Evolutionary conservation across 2,888 invertebrate genomes (phyloP).

Genomic region (Hypena proboscidalis): DNA sequence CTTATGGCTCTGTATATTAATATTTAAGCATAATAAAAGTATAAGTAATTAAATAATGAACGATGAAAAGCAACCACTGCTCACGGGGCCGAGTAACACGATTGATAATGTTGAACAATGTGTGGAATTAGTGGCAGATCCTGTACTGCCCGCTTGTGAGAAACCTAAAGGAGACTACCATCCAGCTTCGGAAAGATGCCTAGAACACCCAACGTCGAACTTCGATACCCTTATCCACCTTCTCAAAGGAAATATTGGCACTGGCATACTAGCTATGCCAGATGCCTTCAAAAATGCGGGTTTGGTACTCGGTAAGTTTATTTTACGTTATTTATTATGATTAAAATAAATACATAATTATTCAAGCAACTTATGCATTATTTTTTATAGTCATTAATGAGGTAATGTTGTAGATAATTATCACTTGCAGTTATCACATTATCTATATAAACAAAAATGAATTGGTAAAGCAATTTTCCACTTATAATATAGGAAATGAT

Average conservation of each 20-base stretch:
- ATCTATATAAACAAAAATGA: no score
- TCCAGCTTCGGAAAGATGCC: conserved; percentile 88
- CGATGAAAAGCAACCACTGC: conserved; percentile 89
- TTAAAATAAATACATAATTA: not conserved
- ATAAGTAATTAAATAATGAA: conserved; percentile 72
- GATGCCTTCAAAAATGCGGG: conserved; percentile 97
- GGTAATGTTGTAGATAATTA: no score
- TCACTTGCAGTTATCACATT: no score
- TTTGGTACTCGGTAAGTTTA: conserved; percentile 88
- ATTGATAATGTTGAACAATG: conserved; percentile 66
- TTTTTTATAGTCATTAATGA: no score
- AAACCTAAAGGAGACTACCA: conserved; percentile 71
- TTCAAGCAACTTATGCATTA: no score
- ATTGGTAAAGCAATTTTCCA: no score
- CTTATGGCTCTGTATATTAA: conserved; percentile 38
- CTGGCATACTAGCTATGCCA: conserved; percentile 98
- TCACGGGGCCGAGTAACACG: conserved; percentile 74
- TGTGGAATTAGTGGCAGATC: conserved; percentile 64
- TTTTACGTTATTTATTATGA: not conserved
- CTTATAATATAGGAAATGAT: no score
- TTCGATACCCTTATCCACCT: conserved; percentile 91
- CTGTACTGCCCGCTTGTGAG: conserved; percentile 57
- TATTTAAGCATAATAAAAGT: conserved; percentile 41
- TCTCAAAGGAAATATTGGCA: conserved; percentile 92
- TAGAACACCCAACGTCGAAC: conserved; percentile 93